Evolutionary conservation across 2,888 invertebrate species (phyloP).

Genomic region (Apodemia duryi): DNA sequence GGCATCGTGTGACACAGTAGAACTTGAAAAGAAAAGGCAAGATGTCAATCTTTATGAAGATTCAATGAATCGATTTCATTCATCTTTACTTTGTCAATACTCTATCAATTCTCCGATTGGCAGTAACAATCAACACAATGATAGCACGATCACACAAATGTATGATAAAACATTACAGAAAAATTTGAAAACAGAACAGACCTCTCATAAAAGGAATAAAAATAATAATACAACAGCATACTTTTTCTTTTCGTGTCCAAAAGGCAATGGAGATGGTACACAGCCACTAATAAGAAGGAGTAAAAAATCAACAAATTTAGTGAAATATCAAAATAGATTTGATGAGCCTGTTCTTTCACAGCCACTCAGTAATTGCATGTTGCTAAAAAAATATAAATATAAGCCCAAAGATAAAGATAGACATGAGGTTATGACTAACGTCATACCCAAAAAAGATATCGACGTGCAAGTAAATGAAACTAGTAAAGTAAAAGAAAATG

Average conservation of each 20-base stretch:
- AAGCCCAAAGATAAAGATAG: constrained; percentile 15
- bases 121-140: neutral
- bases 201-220: neutral
- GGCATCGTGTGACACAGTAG: constrained; percentile 36
- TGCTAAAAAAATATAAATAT: constrained; percentile 45
- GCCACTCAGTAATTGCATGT: constrained; percentile 49
- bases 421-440: constrained; percentile 28
- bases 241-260: constrained; percentile 46
- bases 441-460: constrained; percentile 31
- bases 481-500: constrained; percentile 30
- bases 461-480: constrained; percentile 39
- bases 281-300: constrained; percentile 47
- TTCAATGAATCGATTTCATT: constrained; percentile 24
- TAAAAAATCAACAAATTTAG: constrained; percentile 60
- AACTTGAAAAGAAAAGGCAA: constrained; percentile 47
- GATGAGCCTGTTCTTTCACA: constrained; percentile 50
- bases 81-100: constrained; percentile 31
- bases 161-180: neutral
- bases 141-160: neutral
- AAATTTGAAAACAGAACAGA: neutral
- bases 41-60: neutral
- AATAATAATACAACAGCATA: constrained; percentile 35
- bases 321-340: constrained; percentile 53
- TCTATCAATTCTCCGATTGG: constrained; percentile 29
- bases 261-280: constrained; percentile 26